phyloP scores from a whole-genome alignment of 2,797 vertebrate species.

The Lagocephalus sceleratus region DNA sequence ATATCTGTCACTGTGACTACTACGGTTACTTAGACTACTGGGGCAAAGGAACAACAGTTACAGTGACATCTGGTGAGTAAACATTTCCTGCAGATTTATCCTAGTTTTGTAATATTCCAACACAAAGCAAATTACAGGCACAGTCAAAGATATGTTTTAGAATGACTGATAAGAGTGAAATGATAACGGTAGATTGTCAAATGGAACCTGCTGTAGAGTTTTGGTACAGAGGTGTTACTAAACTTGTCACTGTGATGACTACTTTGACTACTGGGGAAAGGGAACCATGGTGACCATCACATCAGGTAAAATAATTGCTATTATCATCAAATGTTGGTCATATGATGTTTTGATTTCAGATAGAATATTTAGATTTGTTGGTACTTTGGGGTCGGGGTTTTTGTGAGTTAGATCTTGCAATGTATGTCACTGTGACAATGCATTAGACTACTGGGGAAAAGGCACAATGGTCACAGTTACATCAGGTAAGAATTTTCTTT shows the following conservation, averaged over 20 bases:
- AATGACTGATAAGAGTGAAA: too few relatives aligned
- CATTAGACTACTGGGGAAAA: conserved; percentile 69
- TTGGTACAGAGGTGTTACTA: too few relatives aligned
- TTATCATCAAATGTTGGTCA: not conserved
- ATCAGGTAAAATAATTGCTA: conserved; percentile 57
- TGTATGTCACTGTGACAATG: conserved; percentile 39
- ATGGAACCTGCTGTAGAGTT: too few relatives aligned
- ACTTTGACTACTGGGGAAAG: conserved; percentile 66
- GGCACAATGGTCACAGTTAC: conserved; percentile 64
- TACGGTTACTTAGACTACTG: conserved; percentile 60
- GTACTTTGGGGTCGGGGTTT: conserved; percentile 22
- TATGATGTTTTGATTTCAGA: not conserved
- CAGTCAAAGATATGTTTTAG: too few relatives aligned
- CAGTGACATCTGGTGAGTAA: conserved; percentile 1
- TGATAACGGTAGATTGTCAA: too few relatives aligned
- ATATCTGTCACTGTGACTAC: conserved; percentile 44
- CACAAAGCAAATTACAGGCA: too few relatives aligned
- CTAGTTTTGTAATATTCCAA: too few relatives aligned
- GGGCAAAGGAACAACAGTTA: conserved; percentile 2
- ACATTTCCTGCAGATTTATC: not conserved
- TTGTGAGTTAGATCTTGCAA: conserved; percentile 20
- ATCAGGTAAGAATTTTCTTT: conserved; percentile 50
- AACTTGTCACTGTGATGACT: not conserved
- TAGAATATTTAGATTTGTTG: not conserved
- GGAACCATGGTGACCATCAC: conserved; percentile 61